Evolutionary conservation across 1,140 invertebrate genomes (phyloP).

Genomic region (Choristoneura fumiferana): DNA sequence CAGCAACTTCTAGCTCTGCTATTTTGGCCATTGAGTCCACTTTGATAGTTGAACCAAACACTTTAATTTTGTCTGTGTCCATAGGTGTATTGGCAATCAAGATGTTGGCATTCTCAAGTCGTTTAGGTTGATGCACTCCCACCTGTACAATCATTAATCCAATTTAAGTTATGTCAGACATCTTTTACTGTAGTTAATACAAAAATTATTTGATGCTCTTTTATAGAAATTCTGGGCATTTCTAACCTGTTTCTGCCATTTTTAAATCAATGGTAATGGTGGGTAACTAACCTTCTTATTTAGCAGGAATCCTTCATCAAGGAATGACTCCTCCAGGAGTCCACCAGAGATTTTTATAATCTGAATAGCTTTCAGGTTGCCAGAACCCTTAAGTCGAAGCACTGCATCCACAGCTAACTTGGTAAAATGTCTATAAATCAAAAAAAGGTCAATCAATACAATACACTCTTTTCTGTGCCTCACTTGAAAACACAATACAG

Average conservation of each 20-base stretch:
- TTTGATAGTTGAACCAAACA: conserved; percentile 98
- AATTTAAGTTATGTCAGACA: conserved; percentile 21
- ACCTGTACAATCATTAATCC: conserved; percentile 49
- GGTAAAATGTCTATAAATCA: conserved; percentile 86
- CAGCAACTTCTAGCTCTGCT: conserved; percentile 97
- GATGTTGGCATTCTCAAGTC: conserved; percentile 95
- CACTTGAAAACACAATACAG: too few relatives aligned
- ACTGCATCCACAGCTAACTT: conserved; percentile 97
- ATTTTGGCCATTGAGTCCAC: conserved; percentile 99
- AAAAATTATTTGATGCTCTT: too few relatives aligned
- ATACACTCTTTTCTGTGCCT: too few relatives aligned
- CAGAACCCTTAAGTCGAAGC: conserved; percentile 95
- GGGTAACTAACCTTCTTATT: conserved; percentile 97
- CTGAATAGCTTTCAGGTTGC: conserved; percentile 97
- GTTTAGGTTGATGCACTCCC: conserved; percentile 90
- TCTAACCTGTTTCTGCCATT: too few relatives aligned
- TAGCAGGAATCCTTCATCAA: conserved; percentile 98
- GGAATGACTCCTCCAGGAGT: conserved; percentile 95
- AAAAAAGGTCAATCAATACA: too few relatives aligned
- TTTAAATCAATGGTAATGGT: too few relatives aligned
- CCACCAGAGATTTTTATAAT: conserved; percentile 98
- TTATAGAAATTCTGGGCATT: too few relatives aligned
- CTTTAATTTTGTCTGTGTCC: conserved; percentile 99
- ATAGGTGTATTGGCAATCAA: conserved; percentile 99
- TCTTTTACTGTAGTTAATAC: too few relatives aligned